A percentile compares a stretch with the other conserved stretches of the same genome.
These are phyloP conservation scores for Meliscaeva auricollis DNA, from an alignment of 2,888 invertebrate genomes.

Conservation along the genomic window DNA sequence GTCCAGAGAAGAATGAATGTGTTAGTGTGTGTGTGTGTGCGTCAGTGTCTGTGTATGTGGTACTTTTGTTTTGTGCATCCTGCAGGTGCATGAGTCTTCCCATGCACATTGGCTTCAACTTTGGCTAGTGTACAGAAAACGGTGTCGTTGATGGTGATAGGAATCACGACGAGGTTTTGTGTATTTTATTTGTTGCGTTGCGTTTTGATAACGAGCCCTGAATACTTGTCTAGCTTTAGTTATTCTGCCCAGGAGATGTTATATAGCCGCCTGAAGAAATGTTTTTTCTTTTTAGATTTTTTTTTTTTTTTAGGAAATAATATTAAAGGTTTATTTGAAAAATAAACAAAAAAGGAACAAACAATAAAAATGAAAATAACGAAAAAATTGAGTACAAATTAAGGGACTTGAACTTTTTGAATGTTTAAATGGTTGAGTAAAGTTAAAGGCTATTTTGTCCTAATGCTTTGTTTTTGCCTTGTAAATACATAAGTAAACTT, in stretches of 20 bases:
- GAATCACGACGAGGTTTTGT: constrained; percentile 40
- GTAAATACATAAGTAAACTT: too few species aligned
- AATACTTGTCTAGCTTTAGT: constrained; percentile 71
- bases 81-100: constrained; percentile 72
- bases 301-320: constrained; percentile 24
- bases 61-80: constrained; percentile 64
- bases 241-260: constrained; percentile 72
- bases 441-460: too few species aligned
- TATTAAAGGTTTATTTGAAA: constrained; percentile 8
- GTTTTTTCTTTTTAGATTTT: constrained; percentile 15
- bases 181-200: constrained; percentile 61
- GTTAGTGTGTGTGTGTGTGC: neutral
- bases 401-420: neutral
- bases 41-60: neutral
- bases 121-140: constrained; percentile 31
- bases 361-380: neutral
- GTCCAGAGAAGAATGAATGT: neutral
- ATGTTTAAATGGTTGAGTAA: neutral
- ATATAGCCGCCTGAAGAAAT: constrained; percentile 56
- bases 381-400: neutral
- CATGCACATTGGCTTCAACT: constrained; percentile 52
- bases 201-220: constrained; percentile 68
- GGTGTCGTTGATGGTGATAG: constrained; percentile 55
- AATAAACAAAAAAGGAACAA: neutral
- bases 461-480: too few species aligned